Base-by-base conservation (phyloP, 2,888 invertebrate genomes). In the Catocala fraxini region DNA sequence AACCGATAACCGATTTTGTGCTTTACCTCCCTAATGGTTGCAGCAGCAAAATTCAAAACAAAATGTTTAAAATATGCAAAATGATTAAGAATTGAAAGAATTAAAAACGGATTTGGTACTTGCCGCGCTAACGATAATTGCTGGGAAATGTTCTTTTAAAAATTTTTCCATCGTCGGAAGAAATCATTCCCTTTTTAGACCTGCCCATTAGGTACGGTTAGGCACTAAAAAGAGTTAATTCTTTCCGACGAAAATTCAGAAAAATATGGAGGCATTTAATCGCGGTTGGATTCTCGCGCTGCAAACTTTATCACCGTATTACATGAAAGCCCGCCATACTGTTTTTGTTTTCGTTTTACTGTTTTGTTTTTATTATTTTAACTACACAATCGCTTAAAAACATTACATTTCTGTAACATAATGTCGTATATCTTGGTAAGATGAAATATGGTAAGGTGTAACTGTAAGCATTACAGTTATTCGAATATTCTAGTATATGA, bases 121-220 rank as follows among this genome's bases (percentile, higher is more conserved):
- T 70, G 63, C 76, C 65, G 49, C 59, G 80, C 75, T 82, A 82
- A 84, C 80, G 83, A 84, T 86, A 85, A 87, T 85, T 81, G 70
- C 80, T 70, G 59, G 64, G 56, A 79, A 80, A 83, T 77, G 75
- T 80, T 76, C 79, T 79, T 83, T 84, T 77, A 76, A 79, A 25
- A 78, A 70, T 59, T 69, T 45, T 62, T 60, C 68, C 59, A 45
- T 43, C 56, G 61, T 68, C 51, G 61, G 48, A 63, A 66, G 61
- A 53, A 67, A 74, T 65, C 59, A 64, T 68, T 74, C 67, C 58
- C 65, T 43, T 73, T 73, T 73, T 70, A 69, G 74, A 73, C 74
- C 68, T 56, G 55, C 60, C 56, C 65, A 76, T 76, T 80, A 69
- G 73, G 63, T 77, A 76, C 70, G 56, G 70, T 73, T 75, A 68